Evolutionary conservation across 2,888 invertebrate genomes (phyloP), one percentile per base, ranked within the genome.

Genomic region (Tricholauxania praeusta): DNA sequence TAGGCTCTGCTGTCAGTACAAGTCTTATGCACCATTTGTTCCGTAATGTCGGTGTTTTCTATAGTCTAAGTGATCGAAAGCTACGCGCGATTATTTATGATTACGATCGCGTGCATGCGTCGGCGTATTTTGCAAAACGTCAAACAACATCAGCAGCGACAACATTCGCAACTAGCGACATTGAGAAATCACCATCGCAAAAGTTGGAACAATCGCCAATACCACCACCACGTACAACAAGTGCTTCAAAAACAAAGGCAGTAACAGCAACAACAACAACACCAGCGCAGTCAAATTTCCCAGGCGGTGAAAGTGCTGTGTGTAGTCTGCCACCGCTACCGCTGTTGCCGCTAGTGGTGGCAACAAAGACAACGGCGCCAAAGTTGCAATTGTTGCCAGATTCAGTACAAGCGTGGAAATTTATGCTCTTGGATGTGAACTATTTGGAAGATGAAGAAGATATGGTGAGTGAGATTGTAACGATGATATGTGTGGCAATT

Each of bases 361-460:
- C 49, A 64, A 39, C 49, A 47, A 47, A 68, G 14, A 28, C 71
- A 28, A 60, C 49, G 74, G 78, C 52, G 76, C 78, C 80, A 14
- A 79, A 77, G 59, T 78, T 76, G 0, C 78, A 77, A 15, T 73
- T 80, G 67, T 72, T 83, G 19, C 79, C 85, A 48, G 80, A 81
- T 66, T 83, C 84, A 53, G 87, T 87, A 73, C 79, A 85, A 77
- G 86, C 85, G 15, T 88, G 88, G 88, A 86, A 86, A 75, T 81
- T 80, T 71, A 81, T 83, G 80, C 79, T 88, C 51, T 80, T 84
- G 77, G 79, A 84, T 79, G 81, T 83, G 67, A 82, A 85, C 78
- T 85, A 82, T 71, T 79, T 84, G 64, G 88, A 88, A 78, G 88
- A 88, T 80, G 88, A 88, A 80, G 88, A 88, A 82, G 87, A 87